A percentile compares a stretch with the other conserved stretches of the same genome.
Evolutionary conservation across 2,797 vertebrate species (phyloP).

Genomic region (Coluber constrictor): DNA sequence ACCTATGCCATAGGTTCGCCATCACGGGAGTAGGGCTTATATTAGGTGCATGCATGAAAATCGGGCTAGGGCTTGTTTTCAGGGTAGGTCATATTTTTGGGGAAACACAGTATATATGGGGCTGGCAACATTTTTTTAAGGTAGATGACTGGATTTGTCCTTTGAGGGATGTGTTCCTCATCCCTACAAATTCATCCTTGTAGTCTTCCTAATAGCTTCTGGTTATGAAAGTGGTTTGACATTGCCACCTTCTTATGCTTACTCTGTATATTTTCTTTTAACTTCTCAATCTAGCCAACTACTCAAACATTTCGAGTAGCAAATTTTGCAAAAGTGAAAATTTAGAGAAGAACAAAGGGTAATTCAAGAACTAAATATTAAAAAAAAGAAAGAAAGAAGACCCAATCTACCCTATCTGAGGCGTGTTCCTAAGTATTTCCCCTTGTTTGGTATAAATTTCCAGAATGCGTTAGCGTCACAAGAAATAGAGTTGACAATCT

Average conservation of each 20-base stretch:
- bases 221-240: background rate
- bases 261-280: background rate
- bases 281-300: background rate
- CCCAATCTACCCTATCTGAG: constrained; percentile 41
- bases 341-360: constrained; percentile 43
- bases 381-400: background rate
- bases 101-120: background rate
- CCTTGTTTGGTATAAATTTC: constrained; percentile 72
- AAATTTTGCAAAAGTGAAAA: no score
- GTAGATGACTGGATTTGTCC: background rate
- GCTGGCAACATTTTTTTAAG: background rate
- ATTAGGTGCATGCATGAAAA: no score
- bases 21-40: no score
- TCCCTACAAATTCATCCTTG: background rate
- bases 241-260: background rate
- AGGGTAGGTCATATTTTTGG: no score
- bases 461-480: constrained; percentile 66
- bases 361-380: constrained; percentile 30
- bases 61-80: no score
- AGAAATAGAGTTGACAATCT: constrained; percentile 65
- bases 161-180: background rate
- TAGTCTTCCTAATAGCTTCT: background rate
- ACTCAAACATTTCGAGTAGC: background rate
- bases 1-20: no score
- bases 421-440: constrained; percentile 63